A percentile compares a stretch with the other conserved stretches of the same genome.
These are phyloP conservation scores for Agrypnia vestita DNA, from an alignment of 1,140 invertebrate species.

Conservation along the genomic window DNA sequence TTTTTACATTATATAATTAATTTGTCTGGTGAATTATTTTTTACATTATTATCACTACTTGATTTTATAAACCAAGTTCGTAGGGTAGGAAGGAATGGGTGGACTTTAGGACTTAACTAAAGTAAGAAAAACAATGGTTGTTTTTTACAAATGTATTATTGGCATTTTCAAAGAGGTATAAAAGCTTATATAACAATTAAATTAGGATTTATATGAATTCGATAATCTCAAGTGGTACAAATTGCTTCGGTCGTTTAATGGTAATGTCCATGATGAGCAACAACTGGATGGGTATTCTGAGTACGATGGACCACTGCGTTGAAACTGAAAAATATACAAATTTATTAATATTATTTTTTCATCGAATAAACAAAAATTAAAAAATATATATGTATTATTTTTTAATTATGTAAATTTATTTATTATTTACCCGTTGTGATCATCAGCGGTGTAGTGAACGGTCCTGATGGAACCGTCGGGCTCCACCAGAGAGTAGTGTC, in stretches of 20 bases:
- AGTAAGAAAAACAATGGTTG: background rate
- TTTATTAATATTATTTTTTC: background rate
- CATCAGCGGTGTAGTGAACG: constrained; percentile 68
- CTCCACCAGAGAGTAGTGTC: constrained; percentile 74
- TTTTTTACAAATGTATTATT: background rate
- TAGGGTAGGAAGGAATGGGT: too few species aligned
- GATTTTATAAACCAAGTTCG: too few species aligned
- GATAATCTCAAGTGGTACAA: constrained; percentile 31
- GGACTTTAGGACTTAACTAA: background rate
- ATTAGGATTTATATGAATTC: background rate
- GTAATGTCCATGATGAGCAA: constrained; percentile 32
- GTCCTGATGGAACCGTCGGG: constrained; percentile 74
- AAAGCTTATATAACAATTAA: constrained; percentile 6
- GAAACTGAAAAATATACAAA: constrained; percentile 43
- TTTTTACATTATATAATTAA: too few species aligned
- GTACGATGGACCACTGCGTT: constrained; percentile 54
- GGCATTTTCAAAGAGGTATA: constrained; percentile 19
- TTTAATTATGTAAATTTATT: background rate
- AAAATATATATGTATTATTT: too few species aligned
- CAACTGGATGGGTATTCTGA: constrained; percentile 14
- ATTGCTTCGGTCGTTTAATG: constrained; percentile 21
- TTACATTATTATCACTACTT: too few species aligned
- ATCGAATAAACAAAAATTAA: background rate
- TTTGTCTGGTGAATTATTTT: too few species aligned
- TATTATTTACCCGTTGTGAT: constrained; percentile 62